A percentile compares a stretch with the other conserved stretches of the same genome.
phyloP scores from a whole-genome alignment of 2,888 invertebrate genomes.

The Cephalotes varians region DNA sequence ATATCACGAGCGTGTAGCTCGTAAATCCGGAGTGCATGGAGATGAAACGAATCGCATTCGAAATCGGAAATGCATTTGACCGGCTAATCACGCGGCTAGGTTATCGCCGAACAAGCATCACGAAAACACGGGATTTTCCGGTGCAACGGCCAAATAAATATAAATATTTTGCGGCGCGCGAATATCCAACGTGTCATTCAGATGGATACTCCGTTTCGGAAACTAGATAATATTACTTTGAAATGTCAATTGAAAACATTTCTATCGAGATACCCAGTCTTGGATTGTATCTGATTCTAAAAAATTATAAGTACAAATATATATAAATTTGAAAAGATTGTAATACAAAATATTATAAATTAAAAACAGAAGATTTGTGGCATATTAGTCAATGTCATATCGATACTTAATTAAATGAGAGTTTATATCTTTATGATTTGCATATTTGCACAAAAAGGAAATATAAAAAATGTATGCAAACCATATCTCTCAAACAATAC shows the following conservation, averaged over 20 bases:
- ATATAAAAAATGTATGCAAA: neutral
- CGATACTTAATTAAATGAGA: neutral
- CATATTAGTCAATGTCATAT: neutral
- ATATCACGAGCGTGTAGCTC: slow-evolving; percentile 32
- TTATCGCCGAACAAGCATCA: slow-evolving; percentile 23
- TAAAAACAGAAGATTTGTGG: neutral
- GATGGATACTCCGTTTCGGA: neutral
- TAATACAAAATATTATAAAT: neutral
- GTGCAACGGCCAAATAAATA: slow-evolving; percentile 22
- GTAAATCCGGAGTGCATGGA: slow-evolving; percentile 50
- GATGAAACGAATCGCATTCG: slow-evolving; percentile 35
- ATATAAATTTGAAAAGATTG: neutral
- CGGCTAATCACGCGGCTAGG: slow-evolving; percentile 30
- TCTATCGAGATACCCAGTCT: neutral
- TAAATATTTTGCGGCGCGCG: slow-evolving; percentile 19
- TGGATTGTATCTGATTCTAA: neutral
- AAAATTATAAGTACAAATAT: neutral
- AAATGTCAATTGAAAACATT: slow-evolving; percentile 8
- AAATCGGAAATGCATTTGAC: slow-evolving; percentile 55
- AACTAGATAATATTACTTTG: slow-evolving; percentile 1
- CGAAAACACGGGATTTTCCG: slow-evolving; percentile 29
- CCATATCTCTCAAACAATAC: too few species aligned
- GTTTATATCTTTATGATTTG: neutral
- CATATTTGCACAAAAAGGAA: neutral
- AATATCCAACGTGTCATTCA: slow-evolving; percentile 4